A percentile compares a stretch with the other conserved stretches of the same genome.
phyloP scores from a whole-genome alignment of 2,888 invertebrate genomes.

The Tiliacea citrago region DNA sequence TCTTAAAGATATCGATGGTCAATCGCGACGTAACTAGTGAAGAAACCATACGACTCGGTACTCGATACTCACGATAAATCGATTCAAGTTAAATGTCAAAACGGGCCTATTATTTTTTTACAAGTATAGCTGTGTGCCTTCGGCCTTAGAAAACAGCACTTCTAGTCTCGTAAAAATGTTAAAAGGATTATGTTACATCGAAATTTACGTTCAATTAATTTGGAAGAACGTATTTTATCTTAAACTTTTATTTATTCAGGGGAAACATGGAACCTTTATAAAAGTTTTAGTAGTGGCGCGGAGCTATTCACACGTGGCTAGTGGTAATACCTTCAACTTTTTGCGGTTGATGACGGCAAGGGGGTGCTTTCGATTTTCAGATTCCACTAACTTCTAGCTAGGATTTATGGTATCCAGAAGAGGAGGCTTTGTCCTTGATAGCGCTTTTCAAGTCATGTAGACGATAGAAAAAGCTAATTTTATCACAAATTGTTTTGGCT shows the following conservation, averaged over 20 bases:
- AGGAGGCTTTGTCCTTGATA: not conserved
- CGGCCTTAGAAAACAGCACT: constrained; percentile 1
- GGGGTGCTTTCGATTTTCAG: not conserved
- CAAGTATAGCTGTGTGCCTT: not conserved
- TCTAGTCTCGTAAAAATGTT: constrained; percentile 30
- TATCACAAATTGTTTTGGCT: not conserved
- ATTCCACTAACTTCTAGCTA: not conserved
- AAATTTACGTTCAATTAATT: constrained; percentile 40
- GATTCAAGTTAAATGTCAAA: too few species aligned
- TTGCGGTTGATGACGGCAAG: not conserved
- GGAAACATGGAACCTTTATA: not conserved
- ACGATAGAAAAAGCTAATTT: not conserved
- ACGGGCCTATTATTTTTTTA: too few species aligned
- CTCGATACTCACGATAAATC: too few species aligned
- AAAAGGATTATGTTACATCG: constrained; percentile 40
- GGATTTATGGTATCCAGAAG: not conserved
- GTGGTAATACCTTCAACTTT: not conserved
- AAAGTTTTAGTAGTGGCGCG: not conserved
- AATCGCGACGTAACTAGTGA: too few species aligned
- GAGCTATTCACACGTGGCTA: not conserved
- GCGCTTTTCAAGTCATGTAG: not conserved
- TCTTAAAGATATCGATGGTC: too few species aligned
- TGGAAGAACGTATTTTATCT: not conserved
- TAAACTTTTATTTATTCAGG: not conserved
- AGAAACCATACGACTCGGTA: too few species aligned